Base-by-base conservation (phyloP, 2,888 invertebrate genomes). In the Chironomus tentans region DNA sequence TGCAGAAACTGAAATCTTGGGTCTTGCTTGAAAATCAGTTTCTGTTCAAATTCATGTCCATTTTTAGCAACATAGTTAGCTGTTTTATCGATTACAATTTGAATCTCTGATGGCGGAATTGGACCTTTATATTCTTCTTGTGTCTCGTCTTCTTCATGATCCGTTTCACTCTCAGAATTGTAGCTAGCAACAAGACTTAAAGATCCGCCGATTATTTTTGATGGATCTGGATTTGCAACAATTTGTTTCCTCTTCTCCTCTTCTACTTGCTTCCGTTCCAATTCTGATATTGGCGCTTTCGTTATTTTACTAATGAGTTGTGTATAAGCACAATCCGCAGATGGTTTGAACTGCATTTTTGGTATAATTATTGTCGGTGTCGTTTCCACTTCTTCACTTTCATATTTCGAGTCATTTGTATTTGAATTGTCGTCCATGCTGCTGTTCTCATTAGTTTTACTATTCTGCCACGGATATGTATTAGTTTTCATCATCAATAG, bases 31-130 rank as follows among this genome's bases (percentile, higher is more conserved):
- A 90, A 89, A 79, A 90, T 90, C 10, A 95, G 91, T 28, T 94
- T 92, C 48, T 91, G 90, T 80, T 98, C 98, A 82, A 98, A 98
- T 80, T 94, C 93, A 76, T 91, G 89, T 0, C 98, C 99, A 84
- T 98, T 98, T 79, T 95, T 94, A 0, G 95, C 93, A 0, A 99
- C 98, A 83, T 98, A 98, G 78, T 91, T 90, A 0, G 98, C 98
- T 90, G 98, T 97, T 84, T 97, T 97, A 83, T 97, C 96, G 77
- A 99, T 93, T 7, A 98, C 93, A 21, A 92, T 87, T 81, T 92
- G 91, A 0, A 93, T 86, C 79, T 95, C 95, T 4, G 91, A 90
- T 0, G 95, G 91, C 0, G 97, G 97, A 2, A 87, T 84, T 10
- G 86, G 83, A 28, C 38, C 65, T 56, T 72, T 68, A 18, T 22